phyloP scores from a whole-genome alignment of 2,888 invertebrate genomes.

The Calliopum simillimum region DNA sequence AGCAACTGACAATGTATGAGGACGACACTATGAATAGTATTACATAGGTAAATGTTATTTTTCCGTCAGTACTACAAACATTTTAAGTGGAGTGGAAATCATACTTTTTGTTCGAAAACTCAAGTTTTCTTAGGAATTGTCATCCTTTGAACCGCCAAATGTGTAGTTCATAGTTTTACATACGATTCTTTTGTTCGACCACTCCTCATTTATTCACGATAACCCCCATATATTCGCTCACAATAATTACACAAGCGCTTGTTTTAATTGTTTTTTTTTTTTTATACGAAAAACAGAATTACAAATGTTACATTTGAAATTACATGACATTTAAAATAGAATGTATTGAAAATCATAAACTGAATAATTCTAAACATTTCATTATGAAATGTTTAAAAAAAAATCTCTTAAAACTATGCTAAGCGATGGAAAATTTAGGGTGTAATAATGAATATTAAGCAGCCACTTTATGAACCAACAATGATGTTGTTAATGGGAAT shows the following conservation, averaged over 20 bases:
- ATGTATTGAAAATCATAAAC: conserved; percentile 14
- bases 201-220: too few relatives aligned
- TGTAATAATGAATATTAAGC: conserved; percentile 8
- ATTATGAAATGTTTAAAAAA: conserved; percentile 20
- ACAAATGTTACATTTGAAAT: conserved; percentile 20
- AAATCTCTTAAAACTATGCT: conserved; percentile 30
- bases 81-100: too few relatives aligned
- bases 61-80: too few relatives aligned
- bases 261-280: neutral
- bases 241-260: neutral
- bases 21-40: too few relatives aligned
- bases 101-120: too few relatives aligned
- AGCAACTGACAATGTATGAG: too few relatives aligned
- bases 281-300: conserved; percentile 19
- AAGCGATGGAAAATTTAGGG: conserved; percentile 15
- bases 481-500: conserved; percentile 98
- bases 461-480: conserved; percentile 79
- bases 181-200: too few relatives aligned
- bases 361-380: conserved; percentile 26
- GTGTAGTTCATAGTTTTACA: too few relatives aligned
- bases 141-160: too few relatives aligned
- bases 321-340: conserved; percentile 10
- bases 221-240: too few relatives aligned
- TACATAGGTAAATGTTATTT: too few relatives aligned
- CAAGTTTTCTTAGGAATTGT: too few relatives aligned